A percentile compares a stretch with the other conserved stretches of the same genome.
Evolutionary conservation across 2,888 invertebrate species (phyloP).

Genomic region (Andrena flavipes): DNA sequence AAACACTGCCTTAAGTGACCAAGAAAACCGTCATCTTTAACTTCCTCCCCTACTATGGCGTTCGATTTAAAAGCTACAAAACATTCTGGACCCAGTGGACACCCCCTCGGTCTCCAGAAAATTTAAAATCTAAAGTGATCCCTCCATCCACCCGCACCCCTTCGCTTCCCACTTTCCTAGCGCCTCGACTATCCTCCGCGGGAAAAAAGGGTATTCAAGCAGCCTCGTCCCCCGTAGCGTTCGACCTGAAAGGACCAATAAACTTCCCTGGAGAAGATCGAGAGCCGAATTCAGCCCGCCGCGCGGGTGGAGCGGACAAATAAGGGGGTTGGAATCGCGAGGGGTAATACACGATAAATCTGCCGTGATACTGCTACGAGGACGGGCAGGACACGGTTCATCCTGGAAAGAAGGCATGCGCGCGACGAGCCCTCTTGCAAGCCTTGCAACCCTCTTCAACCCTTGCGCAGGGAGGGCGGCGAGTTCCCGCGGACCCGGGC

Average conservation of each 20-base stretch:
- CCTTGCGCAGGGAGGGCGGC: slow-evolving; percentile 5
- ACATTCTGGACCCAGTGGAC: neutral
- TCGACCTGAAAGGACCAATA: slow-evolving; percentile 41
- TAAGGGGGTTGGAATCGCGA: slow-evolving; percentile 32
- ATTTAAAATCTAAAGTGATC: neutral
- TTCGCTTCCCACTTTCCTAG: neutral
- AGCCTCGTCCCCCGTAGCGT: neutral
- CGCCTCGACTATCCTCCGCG: neutral
- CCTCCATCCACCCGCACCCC: neutral
- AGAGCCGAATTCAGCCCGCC: slow-evolving; percentile 4
- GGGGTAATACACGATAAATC: slow-evolving; percentile 55
- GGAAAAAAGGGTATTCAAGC: neutral
- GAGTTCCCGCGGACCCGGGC: neutral
- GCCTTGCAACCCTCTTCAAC: neutral
- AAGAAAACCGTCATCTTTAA: neutral
- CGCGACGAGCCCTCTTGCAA: slow-evolving; percentile 5
- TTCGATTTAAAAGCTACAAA: neutral
- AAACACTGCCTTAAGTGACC: neutral
- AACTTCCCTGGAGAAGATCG: slow-evolving; percentile 28
- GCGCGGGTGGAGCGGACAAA: slow-evolving; percentile 22
- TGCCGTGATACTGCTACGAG: slow-evolving; percentile 18
- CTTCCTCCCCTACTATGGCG: neutral
- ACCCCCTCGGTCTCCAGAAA: neutral
- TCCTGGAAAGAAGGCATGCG: slow-evolving; percentile 1
- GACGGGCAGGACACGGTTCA: slow-evolving; percentile 9